Percentiles rank a stretch among this genome's conserved stretches.
These are phyloP conservation scores for Scaptomyza graminum DNA, from an alignment of 1,140 invertebrate genomes.

Conservation along the genomic window DNA sequence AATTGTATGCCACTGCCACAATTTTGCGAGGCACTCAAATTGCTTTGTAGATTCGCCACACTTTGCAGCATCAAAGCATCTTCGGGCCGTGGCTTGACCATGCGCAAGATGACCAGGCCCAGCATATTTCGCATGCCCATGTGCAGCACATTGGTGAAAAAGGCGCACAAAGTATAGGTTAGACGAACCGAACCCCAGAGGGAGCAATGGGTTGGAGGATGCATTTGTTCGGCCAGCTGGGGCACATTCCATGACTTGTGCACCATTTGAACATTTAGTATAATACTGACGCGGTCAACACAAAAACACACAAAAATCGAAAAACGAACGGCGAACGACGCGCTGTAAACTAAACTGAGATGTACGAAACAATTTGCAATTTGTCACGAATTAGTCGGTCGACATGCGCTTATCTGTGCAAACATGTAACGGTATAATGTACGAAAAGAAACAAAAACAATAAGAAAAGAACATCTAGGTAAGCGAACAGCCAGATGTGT, in stretches of 20 bases:
- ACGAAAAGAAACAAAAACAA: constrained; percentile 18
- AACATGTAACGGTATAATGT: constrained; percentile 48
- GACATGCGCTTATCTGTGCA: constrained; percentile 44
- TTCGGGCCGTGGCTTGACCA: constrained; percentile 56
- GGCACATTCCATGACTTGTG: constrained; percentile 66
- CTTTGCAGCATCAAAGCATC: constrained; percentile 15
- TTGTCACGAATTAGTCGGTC: constrained; percentile 63
- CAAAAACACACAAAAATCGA: background rate
- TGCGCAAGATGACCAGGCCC: constrained; percentile 67
- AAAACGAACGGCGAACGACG: constrained; percentile 14
- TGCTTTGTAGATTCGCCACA: background rate
- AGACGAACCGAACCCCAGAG: constrained; percentile 65
- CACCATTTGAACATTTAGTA: constrained; percentile 28
- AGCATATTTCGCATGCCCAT: constrained; percentile 69
- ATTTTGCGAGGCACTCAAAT: constrained; percentile 13
- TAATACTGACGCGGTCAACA: background rate
- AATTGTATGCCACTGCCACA: constrained; percentile 13
- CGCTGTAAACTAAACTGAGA: constrained; percentile 23
- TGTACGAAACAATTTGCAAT: constrained; percentile 59
- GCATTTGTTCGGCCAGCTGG: constrained; percentile 1
- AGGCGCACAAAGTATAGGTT: constrained; percentile 71
- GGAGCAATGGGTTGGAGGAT: constrained; percentile 1
- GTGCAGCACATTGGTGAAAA: constrained; percentile 59
- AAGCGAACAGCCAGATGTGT: background rate
- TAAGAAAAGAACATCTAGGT: constrained; percentile 29